Evolutionary conservation across 2,888 invertebrate genomes (phyloP).

Genomic region (Sylvicola cinctus): DNA sequence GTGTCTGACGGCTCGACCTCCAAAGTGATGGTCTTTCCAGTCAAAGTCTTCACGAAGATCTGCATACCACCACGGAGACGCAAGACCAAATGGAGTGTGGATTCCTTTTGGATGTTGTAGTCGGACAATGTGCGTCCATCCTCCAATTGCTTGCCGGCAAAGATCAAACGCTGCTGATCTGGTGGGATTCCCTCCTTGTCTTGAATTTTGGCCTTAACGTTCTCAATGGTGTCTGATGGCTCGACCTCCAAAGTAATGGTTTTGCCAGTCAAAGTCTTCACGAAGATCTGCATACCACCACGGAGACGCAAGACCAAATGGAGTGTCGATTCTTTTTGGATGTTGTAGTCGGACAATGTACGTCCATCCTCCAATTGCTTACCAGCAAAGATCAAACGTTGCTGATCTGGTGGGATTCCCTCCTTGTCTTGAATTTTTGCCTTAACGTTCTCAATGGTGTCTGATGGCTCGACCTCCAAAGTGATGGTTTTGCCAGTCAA

Average conservation of each 20-base stretch:
- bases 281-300: slow-evolving; percentile 32
- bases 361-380: slow-evolving; percentile 35
- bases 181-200: slow-evolving; percentile 34
- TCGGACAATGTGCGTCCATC: slow-evolving; percentile 35
- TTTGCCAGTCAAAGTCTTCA: slow-evolving; percentile 26
- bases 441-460: too few species aligned
- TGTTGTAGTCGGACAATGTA: slow-evolving; percentile 34
- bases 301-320: slow-evolving; percentile 27
- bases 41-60: slow-evolving; percentile 36
- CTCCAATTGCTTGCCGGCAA: slow-evolving; percentile 34
- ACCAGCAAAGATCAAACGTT: slow-evolving; percentile 34
- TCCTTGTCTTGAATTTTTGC: too few species aligned
- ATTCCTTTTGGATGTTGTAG: slow-evolving; percentile 37
- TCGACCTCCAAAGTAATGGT: slow-evolving; percentile 26
- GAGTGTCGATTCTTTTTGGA: slow-evolving; percentile 33
- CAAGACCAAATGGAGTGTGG: slow-evolving; percentile 30
- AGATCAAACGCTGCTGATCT: slow-evolving; percentile 33
- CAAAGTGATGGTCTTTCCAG: slow-evolving; percentile 36
- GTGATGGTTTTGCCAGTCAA: slow-evolving; percentile 35
- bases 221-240: too few species aligned
- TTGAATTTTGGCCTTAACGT: slow-evolving; percentile 30
- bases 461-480: too few species aligned
- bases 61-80: slow-evolving; percentile 42
- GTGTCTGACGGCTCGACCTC: slow-evolving; percentile 36
- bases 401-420: too few species aligned